A percentile compares a stretch with the other conserved stretches of the same genome.
Evolutionary conservation across 2,888 invertebrate species (phyloP).

Genomic region (Heliconius erato): DNA sequence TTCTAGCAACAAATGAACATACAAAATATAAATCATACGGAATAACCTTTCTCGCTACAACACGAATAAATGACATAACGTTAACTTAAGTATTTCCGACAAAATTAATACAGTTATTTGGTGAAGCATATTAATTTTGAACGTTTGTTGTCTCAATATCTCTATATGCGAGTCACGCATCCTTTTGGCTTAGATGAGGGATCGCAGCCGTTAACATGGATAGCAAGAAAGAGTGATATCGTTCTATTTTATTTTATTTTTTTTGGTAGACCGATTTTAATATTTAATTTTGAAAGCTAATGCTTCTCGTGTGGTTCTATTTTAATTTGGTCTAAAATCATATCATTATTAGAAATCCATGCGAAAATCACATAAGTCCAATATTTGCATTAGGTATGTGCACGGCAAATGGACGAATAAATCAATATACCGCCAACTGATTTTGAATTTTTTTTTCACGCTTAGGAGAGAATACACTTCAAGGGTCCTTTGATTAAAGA

Average conservation of each 20-base stretch:
- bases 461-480: too few species aligned
- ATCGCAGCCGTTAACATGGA: neutral
- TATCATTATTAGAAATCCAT: too few species aligned
- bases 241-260: neutral
- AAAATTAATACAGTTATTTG: conserved; percentile 21
- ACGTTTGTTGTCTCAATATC: neutral
- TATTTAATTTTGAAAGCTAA: too few species aligned
- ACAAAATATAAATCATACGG: neutral
- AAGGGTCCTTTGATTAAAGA: too few species aligned
- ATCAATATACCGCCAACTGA: too few species aligned
- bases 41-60: neutral
- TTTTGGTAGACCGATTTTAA: too few species aligned
- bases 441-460: too few species aligned
- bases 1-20: neutral
- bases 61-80: neutral
- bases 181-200: neutral
- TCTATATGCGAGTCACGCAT: conserved; percentile 5
- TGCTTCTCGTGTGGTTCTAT: too few species aligned
- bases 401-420: too few species aligned
- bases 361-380: too few species aligned
- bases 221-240: neutral
- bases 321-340: too few species aligned
- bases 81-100: neutral
- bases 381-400: too few species aligned
- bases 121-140: conserved; percentile 20